Base-by-base conservation (phyloP, 2,888 invertebrate species). In the Mythimna impura region DNA sequence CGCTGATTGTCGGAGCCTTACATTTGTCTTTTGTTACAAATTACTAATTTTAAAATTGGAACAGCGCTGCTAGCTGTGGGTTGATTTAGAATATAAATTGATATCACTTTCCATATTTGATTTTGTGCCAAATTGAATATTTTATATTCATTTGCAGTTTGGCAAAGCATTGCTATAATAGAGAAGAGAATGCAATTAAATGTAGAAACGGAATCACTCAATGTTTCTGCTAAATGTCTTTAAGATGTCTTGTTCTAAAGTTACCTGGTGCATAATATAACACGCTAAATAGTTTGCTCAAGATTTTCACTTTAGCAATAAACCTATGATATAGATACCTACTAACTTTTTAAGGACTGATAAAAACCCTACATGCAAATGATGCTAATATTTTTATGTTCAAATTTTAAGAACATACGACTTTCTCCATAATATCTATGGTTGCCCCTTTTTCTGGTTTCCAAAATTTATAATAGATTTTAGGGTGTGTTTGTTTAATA, bases 11-110 rank as follows among this genome's bases (percentile, higher is more conserved):
- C 22, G 10, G 54, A 47, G 47, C 10, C 12, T 67, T 47, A 22
- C 30, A 55, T 55, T 64, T 60, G 57, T 43, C 36, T 67, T 58
- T 77, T 55, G 40, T 50, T 36, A n/a, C 20, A 60, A 77, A 82
- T 81, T 52, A 60, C 0, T 61, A 10, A 55, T 66, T 62, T 52
- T n/a, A 52, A 52, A 52, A 52, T n/a, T 3, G 6, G 22, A 52
- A 25, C 25, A 34, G n/a, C 7, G 30, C 52, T 54, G 36, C 20
- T n/a, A 63, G 58, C 58, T 30, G 14, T 43, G 3, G 17, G 6
- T 61, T 50, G 47, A 22, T 30, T 17, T 36, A 6, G 4, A 55
- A 61, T 47, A 52, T 52, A 55, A 30, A 80, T 80, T 47, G 17
- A 14, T 63, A 40, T 47, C 57, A 63, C n/a, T 63, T 47, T 55